A percentile compares a stretch with the other conserved stretches of the same genome.
phyloP scores from a whole-genome alignment of 1,140 invertebrate species.

The Dendrolimus punctatus region DNA sequence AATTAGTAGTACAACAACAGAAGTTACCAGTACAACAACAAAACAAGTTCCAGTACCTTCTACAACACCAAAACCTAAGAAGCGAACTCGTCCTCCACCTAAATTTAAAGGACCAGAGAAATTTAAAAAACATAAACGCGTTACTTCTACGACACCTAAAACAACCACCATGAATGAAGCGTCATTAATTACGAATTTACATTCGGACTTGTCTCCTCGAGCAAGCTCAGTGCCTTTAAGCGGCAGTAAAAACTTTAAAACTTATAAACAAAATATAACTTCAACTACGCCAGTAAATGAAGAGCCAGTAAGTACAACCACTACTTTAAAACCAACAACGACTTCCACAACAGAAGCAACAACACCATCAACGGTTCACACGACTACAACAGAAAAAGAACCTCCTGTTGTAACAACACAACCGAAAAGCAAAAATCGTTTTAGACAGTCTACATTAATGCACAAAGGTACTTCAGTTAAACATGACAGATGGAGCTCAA shows the following conservation, averaged over 20 bases:
- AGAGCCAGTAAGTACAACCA: not conserved
- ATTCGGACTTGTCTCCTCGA: slow-evolving; percentile 36
- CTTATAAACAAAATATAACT: slow-evolving; percentile 8
- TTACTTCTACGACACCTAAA: slow-evolving; percentile 34
- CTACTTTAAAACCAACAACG: slow-evolving; percentile 3
- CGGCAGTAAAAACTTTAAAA: slow-evolving; percentile 17
- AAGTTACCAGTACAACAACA: slow-evolving; percentile 21
- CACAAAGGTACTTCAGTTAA: slow-evolving; percentile 57
- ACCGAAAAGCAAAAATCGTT: slow-evolving; percentile 47
- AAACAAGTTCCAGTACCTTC: slow-evolving; percentile 28
- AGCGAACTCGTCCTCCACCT: slow-evolving; percentile 58
- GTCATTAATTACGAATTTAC: slow-evolving; percentile 18
- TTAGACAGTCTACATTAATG: slow-evolving; percentile 53
- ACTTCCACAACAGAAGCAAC: slow-evolving; percentile 5
- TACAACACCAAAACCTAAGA: slow-evolving; percentile 37
- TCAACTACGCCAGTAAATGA: slow-evolving; percentile 10
- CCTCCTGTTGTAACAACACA: slow-evolving; percentile 20
- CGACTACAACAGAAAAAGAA: slow-evolving; percentile 13
- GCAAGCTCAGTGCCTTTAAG: slow-evolving; percentile 39
- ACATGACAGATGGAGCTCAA: slow-evolving; percentile 50
- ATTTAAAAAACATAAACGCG: slow-evolving; percentile 56
- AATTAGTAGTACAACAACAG: not conserved
- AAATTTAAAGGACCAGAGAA: slow-evolving; percentile 52
- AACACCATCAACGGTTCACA: slow-evolving; percentile 15
- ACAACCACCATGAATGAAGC: slow-evolving; percentile 29